Base-by-base conservation (phyloP, 2,888 invertebrate genomes). In the Heliconius aoede region DNA sequence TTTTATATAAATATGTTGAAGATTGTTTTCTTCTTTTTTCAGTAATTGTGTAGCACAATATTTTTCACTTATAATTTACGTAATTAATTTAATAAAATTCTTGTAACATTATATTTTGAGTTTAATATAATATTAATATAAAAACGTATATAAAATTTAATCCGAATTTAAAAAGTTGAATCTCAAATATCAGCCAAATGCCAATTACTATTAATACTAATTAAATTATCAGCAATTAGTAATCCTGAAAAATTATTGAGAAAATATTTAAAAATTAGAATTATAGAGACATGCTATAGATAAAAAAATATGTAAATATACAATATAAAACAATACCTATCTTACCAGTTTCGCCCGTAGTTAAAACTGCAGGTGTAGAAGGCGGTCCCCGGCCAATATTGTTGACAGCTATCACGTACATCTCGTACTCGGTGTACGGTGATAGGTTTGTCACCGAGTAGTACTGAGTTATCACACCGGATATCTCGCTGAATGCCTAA, bases 301-400 rank as follows among this genome's bases (percentile, higher is more conserved):
- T 18, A 46, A 46, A 1, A 32, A 74, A n/a, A 67, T 32, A 55
- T 18, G 4, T n/a, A 26, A 62, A 18, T 68, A 40, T 18, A 72
- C 1, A 11, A 36, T 3, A n/a, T 24, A 9, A 24, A 13, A 28
- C 13, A 46, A 40, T 11, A 68, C 11, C 36, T 30, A 24, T 89
- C 95, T 95, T 96, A 99, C 99, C 98, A 95, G 98, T 98, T 96
- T 99, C 99, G 86, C 98, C 99, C 32, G 99, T 99, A 82, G 98
- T 99, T 86, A 98, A 97, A 86, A 97, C 97, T 65, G 97, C 97
- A 0, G 99, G 97, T 30, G 96, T 95, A 81, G 99, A 99, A 4
- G 98, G 97, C 58, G 97, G 97, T 58, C 99, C 99, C 79, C 98
- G 95, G 64, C 99, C 99, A 82, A 99, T 97, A 90, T 97, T 97